Conservation (phyloP, 1,140 invertebrate species). For the Bombus breviceps region DNA sequence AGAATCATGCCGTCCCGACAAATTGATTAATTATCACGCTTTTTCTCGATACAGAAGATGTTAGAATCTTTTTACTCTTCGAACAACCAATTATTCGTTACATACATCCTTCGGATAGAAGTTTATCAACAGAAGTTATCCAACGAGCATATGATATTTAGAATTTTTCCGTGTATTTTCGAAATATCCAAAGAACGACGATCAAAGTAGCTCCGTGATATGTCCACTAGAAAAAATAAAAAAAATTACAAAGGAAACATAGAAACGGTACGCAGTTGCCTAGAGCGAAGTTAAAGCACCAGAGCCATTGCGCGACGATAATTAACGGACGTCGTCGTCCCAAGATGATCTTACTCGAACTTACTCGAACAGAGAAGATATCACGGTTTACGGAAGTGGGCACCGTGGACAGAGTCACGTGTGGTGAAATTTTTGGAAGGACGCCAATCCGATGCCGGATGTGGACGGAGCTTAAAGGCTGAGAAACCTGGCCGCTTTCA, state of each 20-base stretch:
- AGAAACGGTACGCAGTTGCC: no score
- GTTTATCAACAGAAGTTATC: no score
- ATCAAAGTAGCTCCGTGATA: no score
- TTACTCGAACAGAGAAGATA: neutral
- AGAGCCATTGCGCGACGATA: neutral
- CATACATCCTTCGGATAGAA: no score
- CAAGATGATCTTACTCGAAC: no score
- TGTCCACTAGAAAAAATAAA: no score
- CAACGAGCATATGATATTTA: no score
- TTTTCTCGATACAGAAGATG: neutral
- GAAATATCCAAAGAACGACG: no score
- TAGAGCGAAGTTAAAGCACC: no score
- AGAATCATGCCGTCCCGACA: neutral
- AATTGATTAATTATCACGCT: slow-evolving; percentile 34
- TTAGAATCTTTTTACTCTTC: neutral
- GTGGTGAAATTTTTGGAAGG: slow-evolving; percentile 63
- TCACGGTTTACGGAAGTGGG: neutral
- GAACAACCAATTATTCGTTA: neutral
- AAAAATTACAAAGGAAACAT: no score
- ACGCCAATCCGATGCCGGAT: slow-evolving; percentile 68
- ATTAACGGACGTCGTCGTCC: slow-evolving; percentile 9
- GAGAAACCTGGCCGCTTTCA: slow-evolving; percentile 51
- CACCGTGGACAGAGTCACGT: neutral
- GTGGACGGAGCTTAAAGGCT: slow-evolving; percentile 63
- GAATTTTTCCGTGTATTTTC: no score